phyloP scores from a whole-genome alignment of 2,888 invertebrate species.

The Blastobasis lacticolella region DNA sequence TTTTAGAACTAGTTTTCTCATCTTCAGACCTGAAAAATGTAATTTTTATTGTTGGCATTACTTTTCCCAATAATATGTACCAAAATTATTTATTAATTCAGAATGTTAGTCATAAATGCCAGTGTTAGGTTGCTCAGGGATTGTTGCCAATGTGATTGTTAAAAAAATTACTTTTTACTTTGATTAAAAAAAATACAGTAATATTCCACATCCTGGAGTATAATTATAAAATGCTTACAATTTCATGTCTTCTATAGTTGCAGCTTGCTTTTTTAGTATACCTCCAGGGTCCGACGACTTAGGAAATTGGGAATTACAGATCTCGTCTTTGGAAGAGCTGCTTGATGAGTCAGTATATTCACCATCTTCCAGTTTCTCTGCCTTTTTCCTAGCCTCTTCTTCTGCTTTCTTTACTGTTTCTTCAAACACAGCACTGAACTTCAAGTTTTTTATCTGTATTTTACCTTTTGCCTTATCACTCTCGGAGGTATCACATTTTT shows the following conservation, averaged over 20 bases:
- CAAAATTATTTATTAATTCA: no score
- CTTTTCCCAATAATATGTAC: no score
- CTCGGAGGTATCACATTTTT: slow-evolving; percentile 23
- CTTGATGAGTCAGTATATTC: slow-evolving; percentile 71
- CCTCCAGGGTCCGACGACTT: slow-evolving; percentile 65
- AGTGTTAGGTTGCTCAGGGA: no score
- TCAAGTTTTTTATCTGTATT: slow-evolving; percentile 80
- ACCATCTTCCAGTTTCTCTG: slow-evolving; percentile 77
- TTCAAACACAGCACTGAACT: slow-evolving; percentile 79
- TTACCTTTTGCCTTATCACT: slow-evolving; percentile 66
- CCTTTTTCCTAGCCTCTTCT: slow-evolving; percentile 75
- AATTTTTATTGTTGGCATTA: neutral
- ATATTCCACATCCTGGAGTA: no score
- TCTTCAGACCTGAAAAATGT: slow-evolving; percentile 37
- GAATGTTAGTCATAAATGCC: no score
- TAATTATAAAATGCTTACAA: slow-evolving; percentile 38
- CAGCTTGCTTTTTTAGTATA: slow-evolving; percentile 57
- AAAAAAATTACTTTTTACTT: no score
- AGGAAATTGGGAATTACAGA: slow-evolving; percentile 55
- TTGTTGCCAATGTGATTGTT: no score
- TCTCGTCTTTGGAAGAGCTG: slow-evolving; percentile 48
- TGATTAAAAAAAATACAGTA: no score
- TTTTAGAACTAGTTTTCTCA: slow-evolving; percentile 33
- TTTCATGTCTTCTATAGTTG: slow-evolving; percentile 58
- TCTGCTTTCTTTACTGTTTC: slow-evolving; percentile 78